Conservation (phyloP, 23 tunicate species). For the Ascidia mentula region DNA sequence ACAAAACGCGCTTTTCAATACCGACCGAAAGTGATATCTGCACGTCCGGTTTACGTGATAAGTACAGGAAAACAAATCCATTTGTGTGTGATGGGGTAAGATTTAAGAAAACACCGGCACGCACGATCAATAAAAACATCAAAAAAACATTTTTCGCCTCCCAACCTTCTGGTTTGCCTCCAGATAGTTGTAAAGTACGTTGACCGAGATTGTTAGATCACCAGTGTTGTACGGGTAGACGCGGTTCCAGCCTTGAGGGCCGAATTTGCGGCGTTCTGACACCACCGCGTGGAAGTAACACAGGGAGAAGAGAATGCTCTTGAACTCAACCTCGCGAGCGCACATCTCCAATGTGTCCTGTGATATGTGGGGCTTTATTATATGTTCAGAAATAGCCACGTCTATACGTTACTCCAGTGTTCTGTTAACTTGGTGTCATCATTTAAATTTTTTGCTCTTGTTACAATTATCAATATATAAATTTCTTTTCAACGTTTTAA, state of each 20-base stretch:
- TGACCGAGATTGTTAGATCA: conserved; percentile 95
- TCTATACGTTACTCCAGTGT: background rate
- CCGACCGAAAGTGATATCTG: no score
- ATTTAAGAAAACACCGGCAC: no score
- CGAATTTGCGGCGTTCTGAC: conserved; percentile 90
- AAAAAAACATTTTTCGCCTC: background rate
- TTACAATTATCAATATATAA: background rate
- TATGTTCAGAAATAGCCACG: background rate
- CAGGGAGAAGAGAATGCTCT: conserved; percentile 78
- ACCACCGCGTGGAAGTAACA: conserved; percentile 99
- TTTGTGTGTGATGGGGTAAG: no score
- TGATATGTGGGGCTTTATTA: background rate
- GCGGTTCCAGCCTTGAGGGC: conserved; percentile 99
- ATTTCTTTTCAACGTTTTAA: no score
- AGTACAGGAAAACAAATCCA: no score
- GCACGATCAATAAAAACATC: no score
- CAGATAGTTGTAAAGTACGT: conserved; percentile 93
- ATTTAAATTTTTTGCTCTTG: background rate
- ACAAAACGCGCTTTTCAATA: no score
- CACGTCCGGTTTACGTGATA: no score
- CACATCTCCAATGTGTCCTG: conserved; percentile 98
- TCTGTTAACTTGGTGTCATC: background rate
- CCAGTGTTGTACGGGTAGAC: conserved; percentile 98
- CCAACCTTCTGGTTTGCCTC: conserved; percentile 88
- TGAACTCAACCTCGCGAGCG: conserved; percentile 94